Conservation (phyloP, 2,797 vertebrate species). For the Pseudochirops corinnae region DNA sequence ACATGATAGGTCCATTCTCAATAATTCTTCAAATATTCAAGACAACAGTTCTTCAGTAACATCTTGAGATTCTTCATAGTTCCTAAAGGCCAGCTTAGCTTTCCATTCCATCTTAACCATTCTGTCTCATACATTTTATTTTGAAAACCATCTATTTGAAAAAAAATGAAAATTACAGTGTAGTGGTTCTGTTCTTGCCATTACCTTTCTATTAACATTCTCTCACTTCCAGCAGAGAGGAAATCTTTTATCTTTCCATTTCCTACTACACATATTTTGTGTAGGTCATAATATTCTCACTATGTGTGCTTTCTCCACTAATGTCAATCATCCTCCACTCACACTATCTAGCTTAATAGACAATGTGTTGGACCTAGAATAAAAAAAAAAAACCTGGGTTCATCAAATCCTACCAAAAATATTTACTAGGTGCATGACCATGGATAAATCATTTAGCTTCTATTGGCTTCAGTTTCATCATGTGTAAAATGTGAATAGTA, state of each 20-base stretch:
- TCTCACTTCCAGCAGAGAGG: background rate
- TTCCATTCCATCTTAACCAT: background rate
- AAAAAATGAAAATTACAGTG: background rate
- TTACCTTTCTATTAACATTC: background rate
- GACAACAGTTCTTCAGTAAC: background rate
- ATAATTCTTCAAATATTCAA: background rate
- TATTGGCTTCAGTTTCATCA: too few species aligned
- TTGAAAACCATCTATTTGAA: background rate
- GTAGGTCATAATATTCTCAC: background rate
- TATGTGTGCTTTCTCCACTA: background rate
- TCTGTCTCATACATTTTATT: background rate
- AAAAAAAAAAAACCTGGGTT: too few species aligned
- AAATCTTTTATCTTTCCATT: background rate
- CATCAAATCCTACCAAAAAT: too few species aligned
- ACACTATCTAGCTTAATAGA: too few species aligned
- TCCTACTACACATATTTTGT: background rate
- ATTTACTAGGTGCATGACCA: too few species aligned
- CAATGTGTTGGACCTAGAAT: too few species aligned
- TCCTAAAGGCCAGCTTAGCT: background rate
- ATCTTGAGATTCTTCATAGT: background rate
- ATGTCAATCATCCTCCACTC: too few species aligned
- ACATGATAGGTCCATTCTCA: background rate
- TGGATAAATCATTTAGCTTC: too few species aligned
- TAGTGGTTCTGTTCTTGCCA: background rate
- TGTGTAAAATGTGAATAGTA: too few species aligned